Conservation (phyloP, 2,797 vertebrate genomes). For the Salmo trutta region DNA sequence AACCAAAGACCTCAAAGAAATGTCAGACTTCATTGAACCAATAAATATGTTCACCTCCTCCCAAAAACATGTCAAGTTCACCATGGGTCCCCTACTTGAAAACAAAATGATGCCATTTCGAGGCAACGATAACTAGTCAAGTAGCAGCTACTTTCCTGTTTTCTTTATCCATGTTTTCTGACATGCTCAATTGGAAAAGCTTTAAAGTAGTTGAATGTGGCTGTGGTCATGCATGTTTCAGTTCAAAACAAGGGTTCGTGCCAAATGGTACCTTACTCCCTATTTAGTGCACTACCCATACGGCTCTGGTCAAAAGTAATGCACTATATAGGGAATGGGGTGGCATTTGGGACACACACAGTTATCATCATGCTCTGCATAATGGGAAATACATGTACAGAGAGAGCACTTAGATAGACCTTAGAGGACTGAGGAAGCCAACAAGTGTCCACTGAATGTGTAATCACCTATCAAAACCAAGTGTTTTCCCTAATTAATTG, state of each 20-base stretch:
- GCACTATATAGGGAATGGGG: background rate
- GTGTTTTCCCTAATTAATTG: conserved; percentile 35
- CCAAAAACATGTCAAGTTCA: background rate
- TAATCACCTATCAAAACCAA: conserved; percentile 28
- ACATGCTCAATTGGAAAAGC: background rate
- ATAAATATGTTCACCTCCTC: background rate
- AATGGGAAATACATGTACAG: background rate
- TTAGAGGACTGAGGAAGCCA: conserved; percentile 1
- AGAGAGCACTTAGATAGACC: conserved; percentile 19
- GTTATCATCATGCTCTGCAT: background rate
- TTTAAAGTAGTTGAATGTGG: background rate
- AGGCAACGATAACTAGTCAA: background rate
- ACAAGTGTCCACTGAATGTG: conserved; percentile 16
- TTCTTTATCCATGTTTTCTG: background rate
- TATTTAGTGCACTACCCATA: too few relatives aligned
- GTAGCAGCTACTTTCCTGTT: background rate
- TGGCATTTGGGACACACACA: background rate
- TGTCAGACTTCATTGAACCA: background rate
- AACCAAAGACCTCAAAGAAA: background rate
- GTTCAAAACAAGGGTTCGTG: background rate
- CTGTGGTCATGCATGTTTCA: background rate
- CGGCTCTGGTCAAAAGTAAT: background rate
- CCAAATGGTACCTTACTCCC: too few relatives aligned
- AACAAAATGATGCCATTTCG: too few relatives aligned
- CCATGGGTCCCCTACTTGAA: too few relatives aligned